These are phyloP conservation scores for Blera fallax DNA, from an alignment of 2,888 invertebrate species.

Conservation along the genomic window DNA sequence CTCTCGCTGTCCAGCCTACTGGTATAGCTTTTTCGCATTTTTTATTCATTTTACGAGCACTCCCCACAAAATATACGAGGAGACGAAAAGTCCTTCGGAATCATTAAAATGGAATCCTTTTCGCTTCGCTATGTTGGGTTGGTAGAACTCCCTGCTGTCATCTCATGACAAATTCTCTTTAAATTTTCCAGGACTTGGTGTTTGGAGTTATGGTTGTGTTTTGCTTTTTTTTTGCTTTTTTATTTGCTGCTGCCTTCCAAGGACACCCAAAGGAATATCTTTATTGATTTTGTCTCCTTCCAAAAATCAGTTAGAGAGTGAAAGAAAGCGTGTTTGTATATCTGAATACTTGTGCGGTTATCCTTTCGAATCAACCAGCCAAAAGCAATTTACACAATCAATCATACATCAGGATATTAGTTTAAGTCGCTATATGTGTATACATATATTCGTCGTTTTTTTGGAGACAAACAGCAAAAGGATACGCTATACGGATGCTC, in stretches of 20 bases:
- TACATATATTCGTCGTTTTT: neutral
- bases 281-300: slow-evolving; percentile 57
- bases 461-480: neutral
- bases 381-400: slow-evolving; percentile 68
- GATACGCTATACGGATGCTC: neutral
- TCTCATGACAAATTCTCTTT: slow-evolving; percentile 26
- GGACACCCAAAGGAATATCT: slow-evolving; percentile 55
- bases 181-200: slow-evolving; percentile 30
- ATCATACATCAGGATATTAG: slow-evolving; percentile 38
- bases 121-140: neutral
- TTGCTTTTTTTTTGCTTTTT: neutral
- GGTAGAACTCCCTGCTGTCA: slow-evolving; percentile 9
- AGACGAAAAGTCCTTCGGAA: slow-evolving; percentile 36
- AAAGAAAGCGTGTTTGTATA: neutral
- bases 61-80: slow-evolving; percentile 13
- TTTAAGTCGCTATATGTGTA: neutral
- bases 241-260: slow-evolving; percentile 24
- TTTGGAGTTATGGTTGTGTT: slow-evolving; percentile 5
- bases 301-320: no score
- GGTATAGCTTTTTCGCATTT: neutral
- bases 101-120: slow-evolving; percentile 60
- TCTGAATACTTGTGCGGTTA: neutral
- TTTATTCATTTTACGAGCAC: slow-evolving; percentile 42
- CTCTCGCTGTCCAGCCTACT: neutral
- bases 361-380: slow-evolving; percentile 50